A percentile compares a stretch with the other conserved stretches of the same genome.
Evolutionary conservation across 2,888 invertebrate genomes (phyloP).

Genomic region (Pandemis cinnamomeana): DNA sequence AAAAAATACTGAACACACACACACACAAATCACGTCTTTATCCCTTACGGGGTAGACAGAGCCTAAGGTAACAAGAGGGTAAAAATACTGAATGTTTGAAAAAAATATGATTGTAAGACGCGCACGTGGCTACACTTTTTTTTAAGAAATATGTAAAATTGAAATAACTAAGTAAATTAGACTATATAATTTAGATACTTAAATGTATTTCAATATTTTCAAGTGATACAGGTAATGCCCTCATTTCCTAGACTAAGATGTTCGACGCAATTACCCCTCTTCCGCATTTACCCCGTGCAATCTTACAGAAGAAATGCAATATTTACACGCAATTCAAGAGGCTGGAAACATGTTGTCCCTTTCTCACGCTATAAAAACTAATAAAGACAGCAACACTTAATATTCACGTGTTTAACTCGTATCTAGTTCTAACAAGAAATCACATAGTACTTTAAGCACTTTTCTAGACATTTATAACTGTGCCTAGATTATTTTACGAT

Average conservation of each 20-base stretch:
- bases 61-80: too few species aligned
- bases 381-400: conserved; percentile 19
- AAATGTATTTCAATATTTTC: too few species aligned
- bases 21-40: too few species aligned
- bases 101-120: too few species aligned
- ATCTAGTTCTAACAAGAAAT: conserved; percentile 30
- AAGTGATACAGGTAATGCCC: not conserved
- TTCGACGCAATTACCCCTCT: not conserved
- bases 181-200: too few species aligned
- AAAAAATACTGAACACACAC: too few species aligned
- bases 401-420: conserved; percentile 9
- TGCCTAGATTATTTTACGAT: conserved; percentile 6
- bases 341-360: not conserved
- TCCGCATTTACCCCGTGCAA: not conserved
- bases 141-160: too few species aligned
- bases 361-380: conserved; percentile 1
- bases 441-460: conserved; percentile 40
- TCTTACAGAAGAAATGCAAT: conserved; percentile 11
- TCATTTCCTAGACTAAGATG: not conserved
- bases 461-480: conserved; percentile 18
- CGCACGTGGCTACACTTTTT: too few species aligned
- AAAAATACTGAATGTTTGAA: too few species aligned
- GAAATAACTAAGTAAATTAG: too few species aligned
- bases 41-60: too few species aligned
- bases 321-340: conserved; percentile 24